phyloP scores from a whole-genome alignment of 2,797 vertebrate species.

The Phataginus tricuspis region DNA sequence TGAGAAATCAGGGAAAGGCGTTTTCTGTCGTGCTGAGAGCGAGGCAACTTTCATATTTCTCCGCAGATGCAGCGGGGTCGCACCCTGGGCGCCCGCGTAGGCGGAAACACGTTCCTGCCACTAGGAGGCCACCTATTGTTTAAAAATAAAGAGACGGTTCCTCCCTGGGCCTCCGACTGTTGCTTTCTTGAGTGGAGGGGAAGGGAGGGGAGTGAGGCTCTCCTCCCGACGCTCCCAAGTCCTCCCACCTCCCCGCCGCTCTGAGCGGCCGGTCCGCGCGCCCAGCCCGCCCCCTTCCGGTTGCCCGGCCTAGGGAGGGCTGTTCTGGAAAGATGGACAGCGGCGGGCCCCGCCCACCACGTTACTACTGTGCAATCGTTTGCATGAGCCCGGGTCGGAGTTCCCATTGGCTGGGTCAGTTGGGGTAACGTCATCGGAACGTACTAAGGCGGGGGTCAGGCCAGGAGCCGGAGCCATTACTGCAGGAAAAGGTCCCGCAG shows the following conservation, averaged over 20 bases:
- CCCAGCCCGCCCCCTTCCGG: accelerated
- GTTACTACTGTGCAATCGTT: neutral
- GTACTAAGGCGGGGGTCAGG: slow-evolving; percentile 48
- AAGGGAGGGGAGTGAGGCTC: neutral
- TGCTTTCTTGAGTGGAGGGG: slow-evolving; percentile 34
- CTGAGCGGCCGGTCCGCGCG: accelerated
- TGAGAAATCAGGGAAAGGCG: neutral
- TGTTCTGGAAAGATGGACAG: accelerated
- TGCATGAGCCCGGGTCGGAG: neutral
- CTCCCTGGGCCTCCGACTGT: slow-evolving; percentile 52
- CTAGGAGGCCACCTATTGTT: slow-evolving; percentile 68
- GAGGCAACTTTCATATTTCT: neutral
- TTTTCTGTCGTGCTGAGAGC: neutral
- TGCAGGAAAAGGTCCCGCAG: slow-evolving; percentile 54
- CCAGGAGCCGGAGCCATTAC: slow-evolving; percentile 68
- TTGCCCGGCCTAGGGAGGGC: neutral
- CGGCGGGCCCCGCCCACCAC: accelerated
- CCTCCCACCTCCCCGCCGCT: neutral
- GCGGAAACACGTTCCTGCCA: slow-evolving; percentile 55
- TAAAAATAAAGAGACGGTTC: slow-evolving; percentile 74
- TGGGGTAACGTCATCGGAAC: slow-evolving; percentile 66
- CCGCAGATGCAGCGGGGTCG: neutral
- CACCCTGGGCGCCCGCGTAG: neutral
- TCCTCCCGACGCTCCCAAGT: neutral
- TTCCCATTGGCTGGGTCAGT: slow-evolving; percentile 51